A percentile compares a stretch with the other conserved stretches of the same genome.
Evolutionary conservation across 2,113 vertebrate species (phyloP).

Genomic region (Benitochromis conjunctus): DNA sequence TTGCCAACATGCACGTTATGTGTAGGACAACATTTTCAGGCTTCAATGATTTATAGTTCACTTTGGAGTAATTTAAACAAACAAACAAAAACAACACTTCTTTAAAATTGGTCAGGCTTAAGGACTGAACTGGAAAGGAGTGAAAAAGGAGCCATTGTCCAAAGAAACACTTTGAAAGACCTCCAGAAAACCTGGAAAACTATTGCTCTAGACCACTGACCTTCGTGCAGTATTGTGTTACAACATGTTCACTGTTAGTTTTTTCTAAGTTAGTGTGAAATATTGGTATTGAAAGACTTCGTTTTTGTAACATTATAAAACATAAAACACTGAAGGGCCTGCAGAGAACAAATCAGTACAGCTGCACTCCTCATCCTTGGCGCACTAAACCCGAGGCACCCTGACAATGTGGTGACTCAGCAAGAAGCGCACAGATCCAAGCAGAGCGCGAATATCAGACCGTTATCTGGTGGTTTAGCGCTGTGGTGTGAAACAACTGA

Average conservation of each 20-base stretch:
- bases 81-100: not conserved
- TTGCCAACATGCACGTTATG: not conserved
- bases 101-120: not conserved
- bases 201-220: not conserved
- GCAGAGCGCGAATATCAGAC: not conserved
- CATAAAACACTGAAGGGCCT: not conserved
- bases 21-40: not conserved
- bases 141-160: not conserved
- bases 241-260: not conserved
- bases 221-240: not conserved
- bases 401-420: slow-evolving; percentile 5
- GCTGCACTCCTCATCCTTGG: not conserved
- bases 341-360: not conserved
- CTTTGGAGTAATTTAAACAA: not conserved
- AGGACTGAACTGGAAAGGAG: not conserved
- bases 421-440: not conserved
- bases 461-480: not conserved
- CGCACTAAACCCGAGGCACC: not conserved
- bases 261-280: not conserved
- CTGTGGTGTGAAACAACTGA: accelerated
- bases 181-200: not conserved
- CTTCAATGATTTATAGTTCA: not conserved
- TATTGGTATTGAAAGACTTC: not conserved
- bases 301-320: not conserved
- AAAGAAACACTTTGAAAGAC: not conserved